phyloP scores from a whole-genome alignment of 1,140 invertebrate genomes.

The Eubasilissa regina region DNA sequence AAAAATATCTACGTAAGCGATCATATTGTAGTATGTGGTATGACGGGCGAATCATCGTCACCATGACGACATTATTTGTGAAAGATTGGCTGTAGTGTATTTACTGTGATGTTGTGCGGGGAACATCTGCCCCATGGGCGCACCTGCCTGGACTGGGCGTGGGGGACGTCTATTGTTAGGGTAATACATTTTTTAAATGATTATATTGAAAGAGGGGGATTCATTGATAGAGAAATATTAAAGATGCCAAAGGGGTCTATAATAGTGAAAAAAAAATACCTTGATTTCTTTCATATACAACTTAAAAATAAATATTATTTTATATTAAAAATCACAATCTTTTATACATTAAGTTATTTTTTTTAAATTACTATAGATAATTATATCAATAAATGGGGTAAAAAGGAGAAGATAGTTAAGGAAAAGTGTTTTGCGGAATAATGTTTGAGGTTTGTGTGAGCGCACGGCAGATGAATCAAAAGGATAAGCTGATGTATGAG shows the following conservation, averaged over 20 bases:
- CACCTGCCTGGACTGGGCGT: slow-evolving; percentile 21
- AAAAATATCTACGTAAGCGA: too few relatives aligned
- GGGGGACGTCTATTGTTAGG: slow-evolving; percentile 20
- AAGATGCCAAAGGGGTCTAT: slow-evolving; percentile 23
- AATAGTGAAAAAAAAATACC: background rate
- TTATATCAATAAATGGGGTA: too few relatives aligned
- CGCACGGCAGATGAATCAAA: too few relatives aligned
- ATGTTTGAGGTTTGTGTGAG: too few relatives aligned
- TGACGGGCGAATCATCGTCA: slow-evolving; percentile 13
- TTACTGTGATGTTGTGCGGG: background rate
- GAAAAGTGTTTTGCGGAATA: too few relatives aligned
- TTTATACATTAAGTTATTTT: too few relatives aligned
- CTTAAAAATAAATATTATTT: too few relatives aligned
- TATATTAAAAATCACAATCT: too few relatives aligned
- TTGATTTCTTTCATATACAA: background rate
- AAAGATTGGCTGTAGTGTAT: slow-evolving; percentile 34
- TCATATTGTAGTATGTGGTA: background rate
- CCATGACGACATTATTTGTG: slow-evolving; percentile 44
- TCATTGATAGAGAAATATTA: slow-evolving; percentile 3
- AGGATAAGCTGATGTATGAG: too few relatives aligned
- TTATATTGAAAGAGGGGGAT: slow-evolving; percentile 21
- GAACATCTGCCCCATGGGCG: slow-evolving; percentile 30
- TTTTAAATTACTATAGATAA: too few relatives aligned
- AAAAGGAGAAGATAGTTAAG: too few relatives aligned
- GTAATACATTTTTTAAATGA: slow-evolving; percentile 11